Conservation (phyloP, 2,888 invertebrate genomes). For the Metalampra italica region DNA sequence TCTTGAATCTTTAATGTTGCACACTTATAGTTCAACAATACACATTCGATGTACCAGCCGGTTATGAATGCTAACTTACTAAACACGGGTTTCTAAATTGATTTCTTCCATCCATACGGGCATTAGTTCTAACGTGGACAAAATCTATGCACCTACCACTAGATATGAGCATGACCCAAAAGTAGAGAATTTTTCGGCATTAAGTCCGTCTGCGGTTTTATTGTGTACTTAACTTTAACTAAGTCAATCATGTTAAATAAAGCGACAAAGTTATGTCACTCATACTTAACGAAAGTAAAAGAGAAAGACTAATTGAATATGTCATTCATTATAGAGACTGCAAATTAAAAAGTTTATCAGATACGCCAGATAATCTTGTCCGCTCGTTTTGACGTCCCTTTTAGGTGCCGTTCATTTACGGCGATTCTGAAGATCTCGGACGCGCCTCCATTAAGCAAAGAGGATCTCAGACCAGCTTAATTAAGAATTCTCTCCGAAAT, state of each 20-base stretch:
- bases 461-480: constrained; percentile 68
- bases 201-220: too few relatives aligned
- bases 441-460: constrained; percentile 69
- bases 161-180: too few relatives aligned
- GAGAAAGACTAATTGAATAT: constrained; percentile 8
- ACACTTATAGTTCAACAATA: too few relatives aligned
- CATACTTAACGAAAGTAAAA: not conserved
- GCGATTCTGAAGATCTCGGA: constrained; percentile 58
- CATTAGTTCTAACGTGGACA: too few relatives aligned
- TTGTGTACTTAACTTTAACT: too few relatives aligned
- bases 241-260: too few relatives aligned
- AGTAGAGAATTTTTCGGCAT: too few relatives aligned
- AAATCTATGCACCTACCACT: too few relatives aligned
- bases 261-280: not conserved
- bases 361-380: constrained; percentile 39
- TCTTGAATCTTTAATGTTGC: not conserved
- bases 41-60: too few relatives aligned
- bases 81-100: too few relatives aligned
- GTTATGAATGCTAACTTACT: too few relatives aligned
- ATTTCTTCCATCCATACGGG: too few relatives aligned
- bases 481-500: constrained; percentile 75
- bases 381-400: constrained; percentile 44
- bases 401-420: constrained; percentile 50
- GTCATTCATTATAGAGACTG: constrained; percentile 2
- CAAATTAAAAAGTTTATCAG: constrained; percentile 13